Conservation (phyloP, 2,113 vertebrate species). For the Pelmatolapia mariae region DNA sequence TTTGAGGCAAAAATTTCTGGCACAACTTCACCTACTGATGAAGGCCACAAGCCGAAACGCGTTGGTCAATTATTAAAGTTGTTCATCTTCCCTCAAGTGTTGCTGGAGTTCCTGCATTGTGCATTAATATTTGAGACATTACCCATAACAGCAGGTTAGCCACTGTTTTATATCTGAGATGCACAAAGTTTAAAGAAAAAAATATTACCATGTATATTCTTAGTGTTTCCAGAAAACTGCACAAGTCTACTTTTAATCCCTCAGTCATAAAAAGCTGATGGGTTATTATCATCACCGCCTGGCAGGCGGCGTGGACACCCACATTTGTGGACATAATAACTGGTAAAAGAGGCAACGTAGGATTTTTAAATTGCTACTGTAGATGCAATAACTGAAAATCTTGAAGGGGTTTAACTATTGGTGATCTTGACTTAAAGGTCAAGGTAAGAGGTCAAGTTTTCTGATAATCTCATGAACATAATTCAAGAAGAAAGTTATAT, state of each 20-base stretch:
- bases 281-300: background rate
- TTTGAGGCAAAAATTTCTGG: too few relatives aligned
- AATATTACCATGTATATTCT: background rate
- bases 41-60: too few relatives aligned
- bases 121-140: background rate
- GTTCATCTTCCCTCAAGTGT: too few relatives aligned
- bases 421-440: background rate
- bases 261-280: background rate
- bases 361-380: background rate
- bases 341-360: background rate
- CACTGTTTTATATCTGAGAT: background rate
- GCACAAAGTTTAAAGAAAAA: background rate
- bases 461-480: background rate
- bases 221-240: background rate
- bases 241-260: background rate
- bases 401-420: background rate
- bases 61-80: too few relatives aligned
- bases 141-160: background rate
- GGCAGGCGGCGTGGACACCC: background rate
- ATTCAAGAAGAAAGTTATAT: background rate
- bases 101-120: too few relatives aligned
- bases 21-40: too few relatives aligned
- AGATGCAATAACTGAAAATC: background rate
- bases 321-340: background rate
- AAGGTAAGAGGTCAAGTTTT: background rate